Base-by-base conservation (phyloP, 37 sponge, comb jelly and placozoan species). In the Halichondria panicea region DNA sequence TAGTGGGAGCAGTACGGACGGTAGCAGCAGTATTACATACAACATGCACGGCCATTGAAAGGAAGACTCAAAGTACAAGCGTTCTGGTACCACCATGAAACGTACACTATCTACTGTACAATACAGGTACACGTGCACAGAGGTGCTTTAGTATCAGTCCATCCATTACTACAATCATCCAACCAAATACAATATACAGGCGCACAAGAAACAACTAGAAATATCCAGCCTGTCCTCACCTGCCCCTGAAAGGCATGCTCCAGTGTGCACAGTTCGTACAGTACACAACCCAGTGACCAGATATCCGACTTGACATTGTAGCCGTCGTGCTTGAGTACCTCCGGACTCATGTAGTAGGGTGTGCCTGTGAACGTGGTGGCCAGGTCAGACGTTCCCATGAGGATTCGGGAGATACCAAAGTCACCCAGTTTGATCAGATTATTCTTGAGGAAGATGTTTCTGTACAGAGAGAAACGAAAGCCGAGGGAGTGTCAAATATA, bases 331-430 rank as follows among this genome's bases (percentile, higher is more conserved):
- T 95, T 92, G 27, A 98, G 80, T 1, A 95, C 99, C 80, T 98
- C 99, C 27, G 99, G 99, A 43, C 93, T 92, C 99, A 98, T 98
- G 91, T 98, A 98, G 73, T 98, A 90, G 22, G 99, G 99, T 12
- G 99, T 98, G 11, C 99, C 99, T 4, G 96, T 88, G 67, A 98
- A 95, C 15, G 99, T 98, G 61, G 88, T 92, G 30, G 99, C 99
- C n/a, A 84, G 70, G 41, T 98, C 99, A 11, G 91, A 74, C 13
- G 93, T 93, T 1, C 93, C 85, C 88, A 87, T 83, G 46, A 98
- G 75, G 24, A 98, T 90, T 18, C 95, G 82, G 25, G 96, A 93
- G 33, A 98, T 95, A 1, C 99, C 99, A 84, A 98, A 98, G 80
- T 98, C 99, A 48, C 99, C 95, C 13, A 96, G 68, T 38, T 96